phyloP scores from a whole-genome alignment of 2,888 invertebrate genomes.

The Ischnus inquisitorius region DNA sequence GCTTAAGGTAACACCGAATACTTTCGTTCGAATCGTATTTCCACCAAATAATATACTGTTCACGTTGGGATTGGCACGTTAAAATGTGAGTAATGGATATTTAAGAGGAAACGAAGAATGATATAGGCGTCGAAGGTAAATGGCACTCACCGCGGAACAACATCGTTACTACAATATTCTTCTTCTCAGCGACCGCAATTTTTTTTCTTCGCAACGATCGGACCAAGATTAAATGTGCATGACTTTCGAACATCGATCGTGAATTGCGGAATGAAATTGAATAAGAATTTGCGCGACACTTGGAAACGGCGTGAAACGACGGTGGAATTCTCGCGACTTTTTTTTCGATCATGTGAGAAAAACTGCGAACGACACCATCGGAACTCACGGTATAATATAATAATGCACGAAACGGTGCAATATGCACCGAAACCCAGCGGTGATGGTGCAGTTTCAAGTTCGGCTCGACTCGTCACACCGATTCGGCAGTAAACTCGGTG shows the following conservation, averaged over 20 bases:
- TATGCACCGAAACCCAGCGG: slow-evolving; percentile 47
- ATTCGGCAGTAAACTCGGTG: slow-evolving; percentile 80
- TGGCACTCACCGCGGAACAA: neutral
- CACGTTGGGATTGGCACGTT: slow-evolving; percentile 29
- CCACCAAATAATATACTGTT: slow-evolving; percentile 33
- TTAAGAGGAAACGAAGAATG: slow-evolving; percentile 13
- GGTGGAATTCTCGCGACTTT: neutral
- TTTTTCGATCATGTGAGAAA: slow-evolving; percentile 70
- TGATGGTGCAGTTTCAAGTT: slow-evolving; percentile 45
- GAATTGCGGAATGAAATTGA: too few relatives aligned
- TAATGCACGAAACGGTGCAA: slow-evolving; percentile 42
- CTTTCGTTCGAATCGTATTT: slow-evolving; percentile 29
- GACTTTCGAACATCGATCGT: too few relatives aligned
- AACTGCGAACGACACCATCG: slow-evolving; percentile 26
- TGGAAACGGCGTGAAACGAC: too few relatives aligned
- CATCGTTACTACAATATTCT: slow-evolving; percentile 22
- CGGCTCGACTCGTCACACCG: slow-evolving; percentile 72
- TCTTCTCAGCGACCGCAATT: neutral
- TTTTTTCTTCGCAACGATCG: neutral
- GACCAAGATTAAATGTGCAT: neutral
- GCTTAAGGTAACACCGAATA: slow-evolving; percentile 25
- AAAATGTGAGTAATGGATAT: slow-evolving; percentile 35
- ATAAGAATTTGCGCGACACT: too few relatives aligned
- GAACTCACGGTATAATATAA: slow-evolving; percentile 33
- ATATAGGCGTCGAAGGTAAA: slow-evolving; percentile 25